Evolutionary conservation across 2,113 vertebrate genomes (phyloP).

Genomic region (Urocolius indicus): DNA sequence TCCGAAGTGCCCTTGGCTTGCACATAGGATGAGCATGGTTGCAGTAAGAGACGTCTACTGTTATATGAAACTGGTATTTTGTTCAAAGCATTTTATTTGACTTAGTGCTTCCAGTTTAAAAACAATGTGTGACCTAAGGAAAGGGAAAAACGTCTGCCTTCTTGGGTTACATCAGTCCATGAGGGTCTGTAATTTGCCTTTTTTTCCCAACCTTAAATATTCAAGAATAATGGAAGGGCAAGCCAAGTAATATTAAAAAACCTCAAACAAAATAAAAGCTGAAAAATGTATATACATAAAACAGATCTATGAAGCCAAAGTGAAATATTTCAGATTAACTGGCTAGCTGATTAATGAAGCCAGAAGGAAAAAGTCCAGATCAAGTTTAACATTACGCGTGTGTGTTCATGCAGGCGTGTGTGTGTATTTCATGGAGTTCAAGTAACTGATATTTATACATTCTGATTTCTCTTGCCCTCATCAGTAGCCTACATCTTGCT

Average conservation of each 20-base stretch:
- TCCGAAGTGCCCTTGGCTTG: not conserved
- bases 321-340: slow-evolving; percentile 74
- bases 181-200: slow-evolving; percentile 73
- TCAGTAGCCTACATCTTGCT: slow-evolving; percentile 30
- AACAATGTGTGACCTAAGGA: slow-evolving; percentile 38
- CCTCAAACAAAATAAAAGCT: slow-evolving; percentile 74
- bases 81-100: not conserved
- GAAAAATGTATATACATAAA: slow-evolving; percentile 78
- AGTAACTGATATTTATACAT: slow-evolving; percentile 56
- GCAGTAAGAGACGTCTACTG: not conserved
- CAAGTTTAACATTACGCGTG: not conserved
- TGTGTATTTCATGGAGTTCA: not conserved
- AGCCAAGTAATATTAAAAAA: slow-evolving; percentile 49
- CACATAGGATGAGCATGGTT: not conserved
- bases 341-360: slow-evolving; percentile 75
- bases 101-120: slow-evolving; percentile 46
- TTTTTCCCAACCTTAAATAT: slow-evolving; percentile 37
- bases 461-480: slow-evolving; percentile 20
- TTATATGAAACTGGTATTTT: not conserved
- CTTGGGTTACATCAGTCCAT: slow-evolving; percentile 67
- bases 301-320: slow-evolving; percentile 69
- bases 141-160: slow-evolving; percentile 61
- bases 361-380: slow-evolving; percentile 67
- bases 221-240: slow-evolving; percentile 69
- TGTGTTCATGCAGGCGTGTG: not conserved